Conservation (phyloP, 2,888 invertebrate species). For the Campopleginae sp. region DNA sequence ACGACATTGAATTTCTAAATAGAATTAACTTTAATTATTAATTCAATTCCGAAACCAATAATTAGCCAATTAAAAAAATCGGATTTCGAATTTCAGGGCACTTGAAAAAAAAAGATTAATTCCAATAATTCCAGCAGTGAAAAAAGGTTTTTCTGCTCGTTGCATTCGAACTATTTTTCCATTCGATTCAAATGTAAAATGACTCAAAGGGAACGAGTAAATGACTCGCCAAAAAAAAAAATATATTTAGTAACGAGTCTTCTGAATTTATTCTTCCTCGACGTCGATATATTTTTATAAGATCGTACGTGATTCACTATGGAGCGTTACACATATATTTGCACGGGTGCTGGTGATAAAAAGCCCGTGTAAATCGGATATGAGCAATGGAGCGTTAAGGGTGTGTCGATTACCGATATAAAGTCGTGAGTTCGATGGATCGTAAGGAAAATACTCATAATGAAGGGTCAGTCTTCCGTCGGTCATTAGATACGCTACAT, state of each 20-base stretch:
- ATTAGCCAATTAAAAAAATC: no score
- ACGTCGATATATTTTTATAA: neutral
- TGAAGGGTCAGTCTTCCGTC: conserved; percentile 57
- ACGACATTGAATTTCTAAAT: no score
- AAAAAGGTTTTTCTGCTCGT: no score
- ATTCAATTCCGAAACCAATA: no score
- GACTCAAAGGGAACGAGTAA: no score
- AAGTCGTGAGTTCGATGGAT: conserved; percentile 11
- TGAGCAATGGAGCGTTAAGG: conserved; percentile 58
- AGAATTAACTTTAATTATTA: no score
- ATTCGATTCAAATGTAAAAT: no score
- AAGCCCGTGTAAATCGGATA: conserved; percentile 47
- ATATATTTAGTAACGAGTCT: neutral
- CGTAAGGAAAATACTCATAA: conserved; percentile 22
- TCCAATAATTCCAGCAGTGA: no score
- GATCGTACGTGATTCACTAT: conserved; percentile 9
- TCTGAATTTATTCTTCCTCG: neutral
- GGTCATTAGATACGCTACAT: conserved; percentile 60
- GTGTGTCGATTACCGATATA: conserved; percentile 65
- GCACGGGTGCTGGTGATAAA: conserved; percentile 60
- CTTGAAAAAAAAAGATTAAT: no score
- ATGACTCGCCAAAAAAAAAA: no score
- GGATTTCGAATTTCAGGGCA: no score
- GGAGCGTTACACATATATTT: conserved; percentile 6
- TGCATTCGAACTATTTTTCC: no score